Evolutionary conservation across 2,888 invertebrate species (phyloP).

Genomic region (Selenia dentaria): DNA sequence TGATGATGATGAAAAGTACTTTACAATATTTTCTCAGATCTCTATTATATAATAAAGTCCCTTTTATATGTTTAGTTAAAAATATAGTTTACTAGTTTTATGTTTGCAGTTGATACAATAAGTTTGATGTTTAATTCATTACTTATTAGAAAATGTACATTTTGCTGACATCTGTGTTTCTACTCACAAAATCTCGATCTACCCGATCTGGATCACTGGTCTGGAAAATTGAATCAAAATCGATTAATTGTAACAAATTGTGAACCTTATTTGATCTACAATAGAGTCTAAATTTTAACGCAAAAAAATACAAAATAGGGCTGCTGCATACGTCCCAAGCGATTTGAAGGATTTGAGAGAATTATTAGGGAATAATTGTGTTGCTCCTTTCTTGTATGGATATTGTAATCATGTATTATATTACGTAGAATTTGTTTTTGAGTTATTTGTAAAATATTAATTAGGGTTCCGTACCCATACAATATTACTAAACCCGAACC

Average conservation of each 20-base stretch:
- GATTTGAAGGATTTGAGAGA: slow-evolving; percentile 64
- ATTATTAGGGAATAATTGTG: slow-evolving; percentile 61
- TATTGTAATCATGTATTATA: too few species aligned
- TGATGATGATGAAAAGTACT: too few species aligned
- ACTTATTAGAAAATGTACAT: slow-evolving; percentile 35
- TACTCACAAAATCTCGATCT: slow-evolving; percentile 21
- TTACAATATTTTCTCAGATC: too few species aligned
- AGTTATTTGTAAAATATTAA: too few species aligned
- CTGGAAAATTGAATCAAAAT: slow-evolving; percentile 79
- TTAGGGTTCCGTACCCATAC: too few species aligned
- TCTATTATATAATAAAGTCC: too few species aligned
- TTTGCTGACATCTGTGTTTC: slow-evolving; percentile 57
- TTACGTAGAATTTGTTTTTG: too few species aligned
- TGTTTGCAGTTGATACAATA: background rate
- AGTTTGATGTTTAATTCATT: slow-evolving; percentile 21
- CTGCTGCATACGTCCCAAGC: slow-evolving; percentile 52
- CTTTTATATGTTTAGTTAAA: too few species aligned
- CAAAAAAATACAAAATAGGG: slow-evolving; percentile 14
- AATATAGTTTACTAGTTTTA: too few species aligned
- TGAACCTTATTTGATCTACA: slow-evolving; percentile 1
- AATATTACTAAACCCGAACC: too few species aligned
- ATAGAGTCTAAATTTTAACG: slow-evolving; percentile 5
- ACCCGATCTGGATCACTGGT: slow-evolving; percentile 62
- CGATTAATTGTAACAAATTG: slow-evolving; percentile 2
- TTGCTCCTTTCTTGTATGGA: too few species aligned